Conservation (phyloP, 2,113 vertebrate genomes). For the Mellivora capensis region DNA sequence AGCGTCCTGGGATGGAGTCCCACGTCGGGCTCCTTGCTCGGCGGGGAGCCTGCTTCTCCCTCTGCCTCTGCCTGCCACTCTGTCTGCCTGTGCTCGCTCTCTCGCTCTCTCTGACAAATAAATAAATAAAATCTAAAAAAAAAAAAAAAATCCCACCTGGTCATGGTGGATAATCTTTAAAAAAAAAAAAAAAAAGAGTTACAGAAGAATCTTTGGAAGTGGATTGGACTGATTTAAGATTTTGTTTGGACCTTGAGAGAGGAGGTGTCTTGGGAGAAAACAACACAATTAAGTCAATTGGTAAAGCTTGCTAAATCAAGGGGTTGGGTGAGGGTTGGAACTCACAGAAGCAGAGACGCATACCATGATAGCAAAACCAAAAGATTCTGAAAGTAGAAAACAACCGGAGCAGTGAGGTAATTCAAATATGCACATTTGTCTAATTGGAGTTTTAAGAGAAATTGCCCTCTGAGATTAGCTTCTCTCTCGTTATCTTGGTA, state of each 20-base stretch:
- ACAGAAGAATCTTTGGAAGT: constrained; percentile 11
- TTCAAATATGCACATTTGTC: not conserved
- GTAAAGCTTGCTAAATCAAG: not conserved
- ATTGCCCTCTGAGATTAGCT: not conserved
- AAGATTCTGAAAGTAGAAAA: not conserved
- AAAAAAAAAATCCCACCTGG: too few species aligned
- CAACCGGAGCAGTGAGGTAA: not conserved
- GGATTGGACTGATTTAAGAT: not conserved
- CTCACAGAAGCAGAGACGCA: not conserved
- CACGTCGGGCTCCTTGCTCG: too few species aligned
- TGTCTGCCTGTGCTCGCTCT: too few species aligned
- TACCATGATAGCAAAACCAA: not conserved
- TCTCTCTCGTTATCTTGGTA: not conserved
- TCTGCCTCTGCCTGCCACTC: too few species aligned
- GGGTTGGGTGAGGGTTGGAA: not conserved
- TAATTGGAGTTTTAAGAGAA: not conserved
- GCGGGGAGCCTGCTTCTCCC: too few species aligned
- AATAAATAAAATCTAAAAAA: too few species aligned
- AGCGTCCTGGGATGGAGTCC: too few species aligned
- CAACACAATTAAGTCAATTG: not conserved
- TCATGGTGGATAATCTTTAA: too few species aligned
- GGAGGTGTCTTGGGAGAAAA: constrained; percentile 7
- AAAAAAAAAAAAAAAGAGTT: too few species aligned
- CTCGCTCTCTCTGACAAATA: too few species aligned
- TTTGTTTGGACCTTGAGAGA: not conserved